Conservation (phyloP, 1,140 invertebrate genomes). For the Drosophila yakuba region DNA sequence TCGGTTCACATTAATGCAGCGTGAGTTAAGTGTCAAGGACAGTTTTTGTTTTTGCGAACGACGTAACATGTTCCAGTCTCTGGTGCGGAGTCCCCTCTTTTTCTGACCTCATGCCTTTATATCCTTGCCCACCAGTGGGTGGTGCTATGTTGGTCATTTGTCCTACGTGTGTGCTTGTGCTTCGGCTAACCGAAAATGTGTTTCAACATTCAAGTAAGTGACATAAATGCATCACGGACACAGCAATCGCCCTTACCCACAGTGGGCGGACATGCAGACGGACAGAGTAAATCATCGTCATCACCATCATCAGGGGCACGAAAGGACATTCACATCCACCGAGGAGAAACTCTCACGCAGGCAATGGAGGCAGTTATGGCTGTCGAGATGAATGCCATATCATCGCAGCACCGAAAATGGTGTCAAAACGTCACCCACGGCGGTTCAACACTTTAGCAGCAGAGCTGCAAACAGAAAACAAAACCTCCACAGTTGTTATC, state of each 20-base stretch:
- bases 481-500: slow-evolving; percentile 63
- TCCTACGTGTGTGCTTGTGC: slow-evolving; percentile 43
- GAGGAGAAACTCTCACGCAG: slow-evolving; percentile 20
- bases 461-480: slow-evolving; percentile 55
- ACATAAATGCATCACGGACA: slow-evolving; percentile 78
- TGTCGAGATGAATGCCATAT: slow-evolving; percentile 84
- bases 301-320: slow-evolving; percentile 38
- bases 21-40: slow-evolving; percentile 83
- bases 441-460: slow-evolving; percentile 48
- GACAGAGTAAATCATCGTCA: slow-evolving; percentile 55
- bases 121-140: slow-evolving; percentile 52
- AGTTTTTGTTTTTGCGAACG: slow-evolving; percentile 76
- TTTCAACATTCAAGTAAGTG: slow-evolving; percentile 82
- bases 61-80: slow-evolving; percentile 75
- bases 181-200: slow-evolving; percentile 65
- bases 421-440: slow-evolving; percentile 79
- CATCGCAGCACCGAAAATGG: slow-evolving; percentile 82
- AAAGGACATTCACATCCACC: slow-evolving; percentile 25
- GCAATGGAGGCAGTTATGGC: slow-evolving; percentile 75
- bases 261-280: slow-evolving; percentile 24
- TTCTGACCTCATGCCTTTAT: not conserved
- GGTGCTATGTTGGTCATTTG: slow-evolving; percentile 53
- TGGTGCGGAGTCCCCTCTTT: slow-evolving; percentile 9
- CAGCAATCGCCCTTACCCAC: slow-evolving; percentile 40
- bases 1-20: slow-evolving; percentile 82